Conservation (phyloP, 2,113 vertebrate species). For the Antigone vipio region DNA sequence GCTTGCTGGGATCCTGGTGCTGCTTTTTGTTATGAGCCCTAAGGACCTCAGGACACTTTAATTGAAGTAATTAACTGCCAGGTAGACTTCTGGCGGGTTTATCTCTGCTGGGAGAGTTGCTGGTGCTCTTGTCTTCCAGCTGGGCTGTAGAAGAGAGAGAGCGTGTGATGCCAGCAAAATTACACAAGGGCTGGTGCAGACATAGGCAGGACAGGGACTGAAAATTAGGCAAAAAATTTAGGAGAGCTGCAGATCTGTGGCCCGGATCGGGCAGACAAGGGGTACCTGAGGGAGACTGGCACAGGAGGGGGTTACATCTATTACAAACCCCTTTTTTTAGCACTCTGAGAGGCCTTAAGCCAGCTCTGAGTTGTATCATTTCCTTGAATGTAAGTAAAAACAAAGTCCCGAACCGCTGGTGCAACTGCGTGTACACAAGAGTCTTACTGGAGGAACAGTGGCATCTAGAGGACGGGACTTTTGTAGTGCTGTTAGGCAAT, state of each 20-base stretch:
- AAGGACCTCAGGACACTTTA: background rate
- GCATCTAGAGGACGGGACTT: constrained; percentile 13
- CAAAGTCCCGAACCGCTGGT: background rate
- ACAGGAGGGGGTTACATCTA: accelerated
- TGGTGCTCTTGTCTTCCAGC: background rate
- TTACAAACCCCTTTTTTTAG: background rate
- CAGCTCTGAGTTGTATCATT: background rate
- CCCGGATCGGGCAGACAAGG: background rate
- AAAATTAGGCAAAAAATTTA: background rate
- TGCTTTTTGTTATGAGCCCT: background rate
- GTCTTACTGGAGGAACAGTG: background rate
- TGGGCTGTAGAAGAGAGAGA: background rate
- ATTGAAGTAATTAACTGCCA: background rate
- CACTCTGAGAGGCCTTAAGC: background rate
- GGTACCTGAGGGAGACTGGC: background rate
- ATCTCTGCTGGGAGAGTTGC: background rate
- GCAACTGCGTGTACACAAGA: accelerated
- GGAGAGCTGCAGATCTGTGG: background rate
- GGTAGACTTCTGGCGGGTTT: background rate
- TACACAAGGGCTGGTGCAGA: background rate
- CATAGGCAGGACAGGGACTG: background rate
- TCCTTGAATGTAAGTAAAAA: background rate
- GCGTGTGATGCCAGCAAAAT: background rate
- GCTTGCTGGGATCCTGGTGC: background rate
- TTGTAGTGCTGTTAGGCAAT: background rate